A percentile compares a stretch with the other conserved stretches of the same genome.
Evolutionary conservation across 2,888 invertebrate species (phyloP).

Genomic region (Sclerodermus sp.): DNA sequence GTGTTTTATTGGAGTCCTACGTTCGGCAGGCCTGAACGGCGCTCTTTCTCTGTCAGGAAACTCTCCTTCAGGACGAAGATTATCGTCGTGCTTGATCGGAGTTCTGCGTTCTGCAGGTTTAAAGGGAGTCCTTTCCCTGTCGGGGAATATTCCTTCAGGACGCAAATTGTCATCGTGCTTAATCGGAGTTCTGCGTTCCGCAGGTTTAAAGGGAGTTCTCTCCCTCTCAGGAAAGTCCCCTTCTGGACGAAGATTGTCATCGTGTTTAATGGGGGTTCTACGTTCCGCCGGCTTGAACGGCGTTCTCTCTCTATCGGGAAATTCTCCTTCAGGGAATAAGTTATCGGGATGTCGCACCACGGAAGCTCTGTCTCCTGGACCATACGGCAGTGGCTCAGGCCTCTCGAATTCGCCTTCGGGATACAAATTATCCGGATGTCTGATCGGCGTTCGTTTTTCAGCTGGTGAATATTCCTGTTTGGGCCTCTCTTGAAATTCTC

Average conservation of each 20-base stretch:
- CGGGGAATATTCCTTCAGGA: conserved; percentile 61
- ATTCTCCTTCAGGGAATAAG: conserved; percentile 60
- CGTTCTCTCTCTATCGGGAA: conserved; percentile 54
- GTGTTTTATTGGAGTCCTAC: conserved; percentile 50
- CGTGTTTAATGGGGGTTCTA: conserved; percentile 51
- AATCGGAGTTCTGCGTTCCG: conserved; percentile 51
- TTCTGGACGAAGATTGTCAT: conserved; percentile 60
- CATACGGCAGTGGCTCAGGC: conserved; percentile 52
- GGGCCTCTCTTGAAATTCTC: conserved; percentile 46
- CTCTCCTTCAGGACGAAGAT: conserved; percentile 60
- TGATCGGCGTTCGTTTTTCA: conserved; percentile 52
- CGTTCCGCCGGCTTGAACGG: conserved; percentile 61
- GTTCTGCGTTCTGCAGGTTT: conserved; percentile 60
- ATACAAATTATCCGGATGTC: conserved; percentile 54
- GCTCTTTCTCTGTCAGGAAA: conserved; percentile 48
- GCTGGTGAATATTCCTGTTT: conserved; percentile 42
- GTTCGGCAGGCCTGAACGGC: conserved; percentile 45
- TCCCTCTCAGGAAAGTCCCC: conserved; percentile 53
- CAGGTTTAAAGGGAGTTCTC: conserved; percentile 47
- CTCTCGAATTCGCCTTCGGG: conserved; percentile 60
- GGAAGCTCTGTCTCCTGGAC: conserved; percentile 53
- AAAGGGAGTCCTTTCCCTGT: conserved; percentile 58
- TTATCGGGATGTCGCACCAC: conserved; percentile 46
- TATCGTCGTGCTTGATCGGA: conserved; percentile 61
- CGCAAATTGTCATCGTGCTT: conserved; percentile 59